Evolutionary conservation across 2,888 invertebrate species (phyloP), one percentile per base, ranked within the genome.

Genomic region (Sceliomorpha sp.): DNA sequence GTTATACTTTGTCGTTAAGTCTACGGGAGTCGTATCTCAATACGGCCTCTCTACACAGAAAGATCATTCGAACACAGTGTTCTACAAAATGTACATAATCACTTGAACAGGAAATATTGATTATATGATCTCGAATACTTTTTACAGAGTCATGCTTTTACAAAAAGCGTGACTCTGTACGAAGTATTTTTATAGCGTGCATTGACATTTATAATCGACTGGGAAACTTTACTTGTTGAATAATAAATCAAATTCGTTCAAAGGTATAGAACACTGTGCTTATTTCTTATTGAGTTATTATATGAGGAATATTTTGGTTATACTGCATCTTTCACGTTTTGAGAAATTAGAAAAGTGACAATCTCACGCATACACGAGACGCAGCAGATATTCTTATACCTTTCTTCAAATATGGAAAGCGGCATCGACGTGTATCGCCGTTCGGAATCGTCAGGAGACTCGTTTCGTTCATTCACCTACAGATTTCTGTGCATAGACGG

Each of bases 1-100:
- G 47, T 53, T 58, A 58, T 58, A 69, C 58, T 47, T 34, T 55
- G 44, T 68, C 67, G 60, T 68, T 68, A 68, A 59, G 40, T 40
- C 47, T 26, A 34, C 24, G 36, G 40, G 58, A 29, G 53, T 59
- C 45, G 15, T 14, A 29, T 44, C 26, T 17, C 50, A 39, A 56
- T 56, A 56, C 44, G 27, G 12, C 48, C 55, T 40, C 20, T 40
- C 45, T 45, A 45, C 51, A 59, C 66, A 53, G 27, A 53, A 51
- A 26, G 47, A 58, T 66, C 44, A 44, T 40, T 55, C 27, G 34
- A 8, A 45, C 42, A 13, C 15, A 8, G 12, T 10, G 10, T 36
- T 27, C 26, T 36, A 36, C 14, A 31, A 32, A 13, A n/a, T 20
- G 10, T 40, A n/a, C n/a, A n/a, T n/a, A n/a, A n/a, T n/a, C n/a